A percentile compares a stretch with the other conserved stretches of the same genome.
These are phyloP conservation scores for Plectus sambesii DNA, from an alignment of 1,140 invertebrate genomes.

Conservation along the genomic window DNA sequence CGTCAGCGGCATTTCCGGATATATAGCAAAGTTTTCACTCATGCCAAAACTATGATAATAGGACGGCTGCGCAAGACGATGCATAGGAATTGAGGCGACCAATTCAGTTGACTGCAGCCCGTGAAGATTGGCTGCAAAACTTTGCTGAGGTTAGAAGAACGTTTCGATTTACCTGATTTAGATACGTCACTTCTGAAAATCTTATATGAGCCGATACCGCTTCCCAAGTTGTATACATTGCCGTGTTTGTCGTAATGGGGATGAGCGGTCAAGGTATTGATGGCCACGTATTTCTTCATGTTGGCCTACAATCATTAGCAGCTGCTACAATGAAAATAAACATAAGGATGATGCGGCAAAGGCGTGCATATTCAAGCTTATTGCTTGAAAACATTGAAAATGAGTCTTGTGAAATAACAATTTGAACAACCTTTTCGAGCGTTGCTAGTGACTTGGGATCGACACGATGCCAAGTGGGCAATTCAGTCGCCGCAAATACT, in stretches of 20 bases:
- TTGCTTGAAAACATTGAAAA: constrained; percentile 15
- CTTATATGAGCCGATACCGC: background rate
- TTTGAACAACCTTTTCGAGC: constrained; percentile 51
- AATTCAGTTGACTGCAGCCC: background rate
- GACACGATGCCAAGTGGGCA: constrained; percentile 41
- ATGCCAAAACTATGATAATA: constrained; percentile 5
- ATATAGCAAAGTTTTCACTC: constrained; percentile 44
- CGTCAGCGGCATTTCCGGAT: constrained; percentile 52
- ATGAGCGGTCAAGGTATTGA: constrained; percentile 38
- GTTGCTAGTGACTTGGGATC: constrained; percentile 46
- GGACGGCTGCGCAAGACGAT: background rate
- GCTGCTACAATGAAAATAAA: constrained; percentile 8
- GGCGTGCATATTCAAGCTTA: too few relatives aligned
- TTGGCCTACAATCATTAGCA: constrained; percentile 23
- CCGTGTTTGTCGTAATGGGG: constrained; percentile 66
- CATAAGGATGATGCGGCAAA: too few relatives aligned
- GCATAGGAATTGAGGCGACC: background rate
- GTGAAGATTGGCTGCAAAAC: constrained; percentile 18
- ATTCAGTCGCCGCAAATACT: constrained; percentile 49
- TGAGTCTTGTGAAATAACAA: constrained; percentile 8
- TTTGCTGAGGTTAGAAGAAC: background rate
- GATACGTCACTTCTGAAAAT: constrained; percentile 3
- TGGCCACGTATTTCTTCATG: constrained; percentile 11
- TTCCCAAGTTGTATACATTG: constrained; percentile 62
- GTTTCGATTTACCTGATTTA: background rate